phyloP scores from a whole-genome alignment of 1,140 invertebrate species.

The Anastrepha ludens region DNA sequence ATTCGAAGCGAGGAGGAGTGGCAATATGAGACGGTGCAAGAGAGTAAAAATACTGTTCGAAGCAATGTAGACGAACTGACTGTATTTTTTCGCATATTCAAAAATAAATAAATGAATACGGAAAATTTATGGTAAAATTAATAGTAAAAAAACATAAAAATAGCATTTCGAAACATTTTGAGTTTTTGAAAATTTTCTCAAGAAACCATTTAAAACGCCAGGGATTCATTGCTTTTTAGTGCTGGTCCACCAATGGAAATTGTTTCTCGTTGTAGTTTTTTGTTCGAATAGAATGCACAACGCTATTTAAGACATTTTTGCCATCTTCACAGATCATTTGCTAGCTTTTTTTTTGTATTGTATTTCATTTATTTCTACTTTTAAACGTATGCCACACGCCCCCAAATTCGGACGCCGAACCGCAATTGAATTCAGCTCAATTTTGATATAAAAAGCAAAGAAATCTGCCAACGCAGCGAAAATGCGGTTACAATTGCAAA shows the following conservation, averaged over 20 bases:
- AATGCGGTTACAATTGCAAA: conserved; percentile 23
- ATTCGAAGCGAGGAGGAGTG: background rate
- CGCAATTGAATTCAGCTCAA: background rate
- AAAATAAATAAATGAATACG: background rate
- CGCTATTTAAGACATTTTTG: background rate
- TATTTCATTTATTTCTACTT: too few relatives aligned
- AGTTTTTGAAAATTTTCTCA: too few relatives aligned
- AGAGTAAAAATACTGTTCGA: background rate
- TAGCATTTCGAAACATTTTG: too few relatives aligned
- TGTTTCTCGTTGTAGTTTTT: too few relatives aligned
- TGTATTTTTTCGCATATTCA: conserved; percentile 18
- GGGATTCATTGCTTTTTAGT: too few relatives aligned
- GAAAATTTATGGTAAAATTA: conserved; percentile 29
- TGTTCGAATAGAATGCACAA: background rate
- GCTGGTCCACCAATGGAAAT: too few relatives aligned
- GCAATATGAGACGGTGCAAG: background rate
- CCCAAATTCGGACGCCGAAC: background rate
- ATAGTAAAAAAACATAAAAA: background rate
- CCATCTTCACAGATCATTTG: background rate
- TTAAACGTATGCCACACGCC: background rate
- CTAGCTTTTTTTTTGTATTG: too few relatives aligned
- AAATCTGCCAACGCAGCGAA: background rate
- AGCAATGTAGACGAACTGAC: background rate
- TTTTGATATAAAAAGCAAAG: background rate
- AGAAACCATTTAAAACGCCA: too few relatives aligned